A percentile compares a stretch with the other conserved stretches of the same genome.
These are phyloP conservation scores for Odontamblyopus lacepedii DNA, from an alignment of 2,797 vertebrate genomes.

Conservation along the genomic window DNA sequence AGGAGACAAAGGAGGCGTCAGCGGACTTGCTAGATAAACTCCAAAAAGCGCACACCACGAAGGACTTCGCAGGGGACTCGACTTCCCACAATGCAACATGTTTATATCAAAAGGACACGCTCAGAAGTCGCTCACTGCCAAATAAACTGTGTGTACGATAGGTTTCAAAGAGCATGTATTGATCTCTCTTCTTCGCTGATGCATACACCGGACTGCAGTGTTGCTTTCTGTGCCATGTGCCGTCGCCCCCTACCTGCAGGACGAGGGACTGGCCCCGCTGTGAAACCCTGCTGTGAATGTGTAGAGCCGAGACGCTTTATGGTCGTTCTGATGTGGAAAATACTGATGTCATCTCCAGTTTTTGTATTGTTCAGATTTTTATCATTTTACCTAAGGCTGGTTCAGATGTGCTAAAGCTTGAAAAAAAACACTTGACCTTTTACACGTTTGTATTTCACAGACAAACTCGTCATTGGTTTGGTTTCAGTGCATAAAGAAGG, in stretches of 20 bases:
- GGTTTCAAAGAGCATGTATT: slow-evolving; percentile 76
- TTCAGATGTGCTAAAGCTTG: background rate
- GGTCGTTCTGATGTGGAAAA: slow-evolving; percentile 38
- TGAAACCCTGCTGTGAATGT: slow-evolving; percentile 63
- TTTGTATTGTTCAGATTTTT: slow-evolving; percentile 6
- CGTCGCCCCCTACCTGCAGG: slow-evolving; percentile 53
- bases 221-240: slow-evolving; percentile 65
- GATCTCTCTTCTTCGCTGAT: slow-evolving; percentile 65
- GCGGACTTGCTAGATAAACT: slow-evolving; percentile 48
- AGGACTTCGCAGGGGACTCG: slow-evolving; percentile 26
- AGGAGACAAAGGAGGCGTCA: slow-evolving; percentile 66
- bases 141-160: slow-evolving; percentile 62
- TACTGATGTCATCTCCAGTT: slow-evolving; percentile 15
- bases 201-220: slow-evolving; percentile 61
- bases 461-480: too few relatives aligned
- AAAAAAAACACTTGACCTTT: background rate
- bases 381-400: background rate
- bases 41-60: slow-evolving; percentile 44
- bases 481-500: too few relatives aligned
- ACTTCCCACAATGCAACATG: slow-evolving; percentile 49
- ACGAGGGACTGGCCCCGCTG: slow-evolving; percentile 17
- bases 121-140: slow-evolving; percentile 77
- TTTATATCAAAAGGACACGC: slow-evolving; percentile 56
- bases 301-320: slow-evolving; percentile 59
- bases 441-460: background rate